Conservation (phyloP, 2,113 vertebrate species). For the Numenius arquata region DNA sequence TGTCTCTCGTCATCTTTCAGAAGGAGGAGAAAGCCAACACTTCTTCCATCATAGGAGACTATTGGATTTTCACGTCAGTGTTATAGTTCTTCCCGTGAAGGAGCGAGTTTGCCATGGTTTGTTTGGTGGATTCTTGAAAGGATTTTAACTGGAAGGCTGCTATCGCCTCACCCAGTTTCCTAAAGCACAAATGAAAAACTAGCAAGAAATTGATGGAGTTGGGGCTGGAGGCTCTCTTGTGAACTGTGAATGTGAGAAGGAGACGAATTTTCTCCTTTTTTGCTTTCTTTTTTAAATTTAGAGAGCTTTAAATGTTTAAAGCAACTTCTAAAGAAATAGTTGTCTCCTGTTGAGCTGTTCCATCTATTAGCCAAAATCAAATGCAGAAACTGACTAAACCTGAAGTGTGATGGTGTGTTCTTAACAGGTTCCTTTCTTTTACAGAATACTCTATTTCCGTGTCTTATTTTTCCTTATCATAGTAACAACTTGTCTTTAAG, state of each 20-base stretch:
- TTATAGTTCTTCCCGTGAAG: not conserved
- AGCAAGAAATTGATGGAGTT: not conserved
- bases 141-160: not conserved
- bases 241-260: not conserved
- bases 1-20: not conserved
- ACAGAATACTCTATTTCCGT: not conserved
- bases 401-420: not conserved
- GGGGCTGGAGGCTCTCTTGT: not conserved
- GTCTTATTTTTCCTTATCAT: not conserved
- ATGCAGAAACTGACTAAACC: not conserved
- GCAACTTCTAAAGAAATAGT: not conserved
- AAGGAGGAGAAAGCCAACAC: not conserved
- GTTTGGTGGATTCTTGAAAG: not conserved
- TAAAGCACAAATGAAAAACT: not conserved
- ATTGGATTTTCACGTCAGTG: not conserved
- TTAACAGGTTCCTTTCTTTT: not conserved
- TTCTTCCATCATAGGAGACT: not conserved
- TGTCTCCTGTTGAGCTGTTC: not conserved
- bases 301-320: not conserved
- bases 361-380: not conserved
- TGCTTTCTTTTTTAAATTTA: not conserved
- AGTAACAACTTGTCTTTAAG: not conserved
- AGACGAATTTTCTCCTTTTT: not conserved
- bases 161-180: not conserved
- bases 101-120: not conserved